These are phyloP conservation scores for Furnarius figulus DNA, from an alignment of 2,113 vertebrate genomes.

Conservation along the genomic window DNA sequence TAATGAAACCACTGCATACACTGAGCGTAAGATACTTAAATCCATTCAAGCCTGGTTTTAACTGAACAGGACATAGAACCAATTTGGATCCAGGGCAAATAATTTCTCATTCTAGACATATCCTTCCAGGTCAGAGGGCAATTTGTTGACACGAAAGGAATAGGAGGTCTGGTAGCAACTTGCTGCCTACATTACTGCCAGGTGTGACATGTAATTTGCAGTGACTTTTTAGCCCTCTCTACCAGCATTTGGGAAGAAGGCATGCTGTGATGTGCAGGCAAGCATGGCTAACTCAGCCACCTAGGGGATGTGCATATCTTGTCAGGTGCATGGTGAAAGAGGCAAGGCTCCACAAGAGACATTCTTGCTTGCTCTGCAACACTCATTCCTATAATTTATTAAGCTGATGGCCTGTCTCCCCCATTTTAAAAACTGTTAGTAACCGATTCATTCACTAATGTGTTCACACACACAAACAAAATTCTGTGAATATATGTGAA, in stretches of 20 bases:
- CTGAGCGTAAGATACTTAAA: neutral
- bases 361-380: neutral
- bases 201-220: constrained; percentile 16
- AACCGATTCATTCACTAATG: neutral
- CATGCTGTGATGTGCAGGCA: constrained; percentile 52
- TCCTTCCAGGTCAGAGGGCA: constrained; percentile 35
- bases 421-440: neutral
- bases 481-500: neutral
- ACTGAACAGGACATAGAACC: neutral
- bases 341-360: neutral
- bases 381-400: neutral
- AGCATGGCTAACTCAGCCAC: constrained; percentile 33
- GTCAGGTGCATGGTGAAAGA: constrained; percentile 35
- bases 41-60: neutral
- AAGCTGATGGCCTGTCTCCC: neutral
- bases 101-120: neutral
- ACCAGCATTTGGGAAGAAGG: constrained; percentile 27
- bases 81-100: neutral
- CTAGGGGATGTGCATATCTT: neutral
- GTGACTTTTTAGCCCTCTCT: constrained; percentile 44
- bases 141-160: neutral
- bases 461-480: neutral
- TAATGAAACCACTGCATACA: neutral
- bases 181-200: neutral
- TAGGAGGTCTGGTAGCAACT: neutral